Base-by-base conservation (phyloP, 2,113 vertebrate species). In the Etia nguti region DNA sequence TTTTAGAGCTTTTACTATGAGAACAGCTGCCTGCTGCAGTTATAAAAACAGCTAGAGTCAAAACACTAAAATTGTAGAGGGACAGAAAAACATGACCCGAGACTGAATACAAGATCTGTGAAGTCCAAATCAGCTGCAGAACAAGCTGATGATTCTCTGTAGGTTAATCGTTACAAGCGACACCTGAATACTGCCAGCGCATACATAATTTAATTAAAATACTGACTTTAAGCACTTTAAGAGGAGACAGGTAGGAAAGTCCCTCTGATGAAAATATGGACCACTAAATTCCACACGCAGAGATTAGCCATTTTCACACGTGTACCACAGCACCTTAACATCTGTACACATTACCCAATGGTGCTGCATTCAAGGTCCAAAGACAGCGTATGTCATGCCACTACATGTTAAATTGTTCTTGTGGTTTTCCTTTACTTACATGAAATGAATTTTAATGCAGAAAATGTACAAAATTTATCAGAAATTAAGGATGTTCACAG, bases 281-380 rank as follows among this genome's bases (percentile, higher is more conserved):
- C 16, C 43, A 11, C 70, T 3, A 50, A 18, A 29, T 48, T 29
- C 15, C 70, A 29, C 41, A 75, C 24, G n/a, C 38, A 4, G n/a
- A 10, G 65, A 70, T 46, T 4, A 70, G 1, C 65, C 0, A 4
- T 0, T 41, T 68, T 68, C 36, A 68, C 62, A 68, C 1, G 1
- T 0, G 2, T 10, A 11, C 10, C 18, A 8, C 18, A 52, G 20
- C 52, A 60, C 6, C 62, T 38, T 20, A 41, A 73, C 38, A 41
- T 18, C 3, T 46, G 22, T 46, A 46, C 41, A 75, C 41, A 48
- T 48, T 75, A 75, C 22, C 6, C 15, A 46, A 9, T 0, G 1
- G 43, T 48, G 70, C 43, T 48, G 70, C 43, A 20, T 48, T 18
- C 24, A 7, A 75, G 24, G 43, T 12, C 41, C 24, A 29, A 46